Evolutionary conservation across 2,797 vertebrate species (phyloP).

Genomic region (Gephyroberyx darwinii): DNA sequence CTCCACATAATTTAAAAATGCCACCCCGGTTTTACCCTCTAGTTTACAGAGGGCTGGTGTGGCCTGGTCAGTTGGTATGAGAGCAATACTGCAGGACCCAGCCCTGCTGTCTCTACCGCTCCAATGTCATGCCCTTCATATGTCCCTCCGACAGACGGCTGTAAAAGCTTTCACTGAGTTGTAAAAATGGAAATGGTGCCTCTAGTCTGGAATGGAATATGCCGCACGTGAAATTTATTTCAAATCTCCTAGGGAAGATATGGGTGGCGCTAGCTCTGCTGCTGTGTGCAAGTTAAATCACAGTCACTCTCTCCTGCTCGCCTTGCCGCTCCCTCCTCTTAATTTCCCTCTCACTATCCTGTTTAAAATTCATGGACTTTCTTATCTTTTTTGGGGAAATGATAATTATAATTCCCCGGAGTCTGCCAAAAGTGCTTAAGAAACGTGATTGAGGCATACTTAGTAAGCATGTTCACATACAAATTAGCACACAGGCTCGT

Average conservation of each 20-base stretch:
- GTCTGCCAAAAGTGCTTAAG: conserved; percentile 72
- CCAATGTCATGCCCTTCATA: conserved; percentile 78
- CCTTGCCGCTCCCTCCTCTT: conserved; percentile 58
- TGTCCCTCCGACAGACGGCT: conserved; percentile 78
- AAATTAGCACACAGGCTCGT: conserved; percentile 53
- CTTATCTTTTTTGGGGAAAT: conserved; percentile 78
- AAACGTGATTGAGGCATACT: conserved; percentile 68
- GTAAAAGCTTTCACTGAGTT: conserved; percentile 82
- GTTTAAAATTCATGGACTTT: conserved; percentile 85
- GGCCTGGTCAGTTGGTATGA: conserved; percentile 43
- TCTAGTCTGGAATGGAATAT: conserved; percentile 76
- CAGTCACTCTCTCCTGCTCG: conserved; percentile 44
- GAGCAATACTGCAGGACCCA: conserved; percentile 41
- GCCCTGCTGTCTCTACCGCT: conserved; percentile 25
- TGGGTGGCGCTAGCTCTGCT: conserved; percentile 48
- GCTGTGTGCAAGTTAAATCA: conserved; percentile 67
- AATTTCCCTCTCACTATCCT: conserved; percentile 77
- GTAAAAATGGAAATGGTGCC: conserved; percentile 85
- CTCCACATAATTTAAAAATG: conserved; percentile 22
- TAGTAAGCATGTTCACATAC: conserved; percentile 56
- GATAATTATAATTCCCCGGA: conserved; percentile 79
- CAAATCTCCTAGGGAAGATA: conserved; percentile 76
- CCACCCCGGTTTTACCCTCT: conserved; percentile 15
- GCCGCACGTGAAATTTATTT: conserved; percentile 79
- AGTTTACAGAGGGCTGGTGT: conserved; percentile 17